Evolutionary conservation across 2,797 vertebrate species (phyloP).

Genomic region (Eptatretus atami): DNA sequence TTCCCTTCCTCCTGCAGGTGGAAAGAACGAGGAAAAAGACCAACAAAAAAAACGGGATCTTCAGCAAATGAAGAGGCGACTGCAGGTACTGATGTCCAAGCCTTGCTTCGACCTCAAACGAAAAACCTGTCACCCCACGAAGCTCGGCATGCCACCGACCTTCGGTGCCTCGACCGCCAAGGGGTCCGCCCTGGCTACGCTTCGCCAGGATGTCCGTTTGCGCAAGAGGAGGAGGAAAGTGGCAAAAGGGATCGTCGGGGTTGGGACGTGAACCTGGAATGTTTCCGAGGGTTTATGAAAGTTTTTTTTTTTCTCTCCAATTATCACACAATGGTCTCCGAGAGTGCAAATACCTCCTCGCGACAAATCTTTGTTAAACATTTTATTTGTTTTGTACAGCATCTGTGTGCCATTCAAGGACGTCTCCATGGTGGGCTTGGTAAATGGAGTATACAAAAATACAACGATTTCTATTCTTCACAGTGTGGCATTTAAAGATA

Average conservation of each 20-base stretch:
- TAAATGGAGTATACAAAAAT: no score
- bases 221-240: neutral
- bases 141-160: slow-evolving; percentile 30
- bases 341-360: no score
- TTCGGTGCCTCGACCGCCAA: slow-evolving; percentile 9
- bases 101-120: slow-evolving; percentile 34
- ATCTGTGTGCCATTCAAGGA: no score
- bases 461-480: no score
- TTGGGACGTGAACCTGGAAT: no score
- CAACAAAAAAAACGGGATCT: slow-evolving; percentile 35
- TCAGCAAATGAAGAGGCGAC: slow-evolving; percentile 49
- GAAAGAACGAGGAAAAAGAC: slow-evolving; percentile 23
- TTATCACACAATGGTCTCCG: no score
- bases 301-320: no score
- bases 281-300: no score
- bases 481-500: no score
- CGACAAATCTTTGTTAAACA: no score
- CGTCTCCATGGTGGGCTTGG: no score
- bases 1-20: slow-evolving; percentile 16
- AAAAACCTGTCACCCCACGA: slow-evolving; percentile 68
- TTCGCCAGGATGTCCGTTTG: neutral
- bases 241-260: neutral
- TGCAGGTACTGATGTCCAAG: slow-evolving; percentile 36
- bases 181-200: neutral
- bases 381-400: no score